These are phyloP conservation scores for Cottus gobio DNA, from an alignment of 2,113 vertebrate genomes.

Conservation along the genomic window DNA sequence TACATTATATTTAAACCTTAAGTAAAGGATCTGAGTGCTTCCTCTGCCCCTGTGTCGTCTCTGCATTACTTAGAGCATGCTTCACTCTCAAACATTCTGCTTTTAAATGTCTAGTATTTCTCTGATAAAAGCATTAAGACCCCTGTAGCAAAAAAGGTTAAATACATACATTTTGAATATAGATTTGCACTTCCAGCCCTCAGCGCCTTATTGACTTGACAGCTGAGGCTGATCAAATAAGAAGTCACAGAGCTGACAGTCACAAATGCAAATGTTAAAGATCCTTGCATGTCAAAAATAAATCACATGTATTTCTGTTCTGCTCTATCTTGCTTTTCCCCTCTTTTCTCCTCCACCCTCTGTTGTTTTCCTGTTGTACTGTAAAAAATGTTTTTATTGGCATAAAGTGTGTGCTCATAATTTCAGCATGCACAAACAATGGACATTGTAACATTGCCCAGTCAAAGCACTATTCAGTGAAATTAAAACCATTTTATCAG, in stretches of 20 bases:
- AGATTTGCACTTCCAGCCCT: neutral
- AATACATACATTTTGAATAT: neutral
- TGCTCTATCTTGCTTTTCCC: conserved; percentile 25
- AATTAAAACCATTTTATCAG: neutral
- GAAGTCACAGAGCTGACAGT: neutral
- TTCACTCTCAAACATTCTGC: neutral
- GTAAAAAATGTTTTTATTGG: conserved; percentile 33
- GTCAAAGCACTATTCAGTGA: neutral
- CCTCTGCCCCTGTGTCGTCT: neutral
- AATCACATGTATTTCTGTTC: conserved; percentile 10
- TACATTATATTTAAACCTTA: too few species aligned
- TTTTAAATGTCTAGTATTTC: neutral
- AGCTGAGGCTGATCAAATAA: neutral
- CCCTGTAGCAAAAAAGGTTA: neutral
- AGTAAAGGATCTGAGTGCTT: neutral
- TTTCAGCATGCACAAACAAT: conserved; percentile 8
- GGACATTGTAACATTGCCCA: neutral
- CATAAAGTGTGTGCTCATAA: conserved; percentile 3
- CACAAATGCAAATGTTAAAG: neutral
- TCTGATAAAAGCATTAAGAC: neutral
- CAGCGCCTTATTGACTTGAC: neutral
- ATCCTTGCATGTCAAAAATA: neutral
- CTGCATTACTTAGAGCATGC: neutral
- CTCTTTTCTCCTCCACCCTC: conserved; percentile 65
- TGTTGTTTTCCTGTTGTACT: conserved; percentile 87